phyloP scores from a whole-genome alignment of 2,113 vertebrate genomes.

The Anhinga rufa region DNA sequence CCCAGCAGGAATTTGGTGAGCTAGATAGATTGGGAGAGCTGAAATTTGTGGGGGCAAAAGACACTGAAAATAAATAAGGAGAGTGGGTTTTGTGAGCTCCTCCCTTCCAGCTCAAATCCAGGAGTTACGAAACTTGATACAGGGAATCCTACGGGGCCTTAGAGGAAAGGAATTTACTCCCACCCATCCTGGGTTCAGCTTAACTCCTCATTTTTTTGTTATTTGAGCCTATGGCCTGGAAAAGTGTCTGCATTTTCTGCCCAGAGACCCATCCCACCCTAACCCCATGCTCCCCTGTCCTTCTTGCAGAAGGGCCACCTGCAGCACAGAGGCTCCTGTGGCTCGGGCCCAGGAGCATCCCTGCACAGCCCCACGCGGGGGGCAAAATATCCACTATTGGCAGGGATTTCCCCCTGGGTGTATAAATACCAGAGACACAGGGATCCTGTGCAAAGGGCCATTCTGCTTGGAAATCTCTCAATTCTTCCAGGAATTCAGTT shows the following conservation, averaged over 20 bases:
- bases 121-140: constrained; percentile 38
- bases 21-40: neutral
- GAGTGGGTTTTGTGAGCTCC: neutral
- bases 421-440: neutral
- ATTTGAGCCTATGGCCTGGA: constrained; percentile 10
- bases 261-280: neutral
- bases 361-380: accelerated
- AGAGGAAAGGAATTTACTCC: constrained; percentile 57
- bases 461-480: neutral
- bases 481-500: neutral
- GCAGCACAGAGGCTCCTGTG: neutral
- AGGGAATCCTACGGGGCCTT: constrained; percentile 20
- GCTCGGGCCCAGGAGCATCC: neutral
- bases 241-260: constrained; percentile 16
- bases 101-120: constrained; percentile 25
- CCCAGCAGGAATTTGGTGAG: neutral
- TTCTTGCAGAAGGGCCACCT: neutral
- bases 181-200: constrained; percentile 51
- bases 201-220: constrained; percentile 38
- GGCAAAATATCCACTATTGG: neutral
- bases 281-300: neutral
- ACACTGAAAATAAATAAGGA: neutral
- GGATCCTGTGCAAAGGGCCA: neutral
- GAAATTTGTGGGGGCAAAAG: neutral
- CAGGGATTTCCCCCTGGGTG: neutral